Base-by-base conservation (phyloP, 2,888 invertebrate species). In the Pollenia angustigena region DNA sequence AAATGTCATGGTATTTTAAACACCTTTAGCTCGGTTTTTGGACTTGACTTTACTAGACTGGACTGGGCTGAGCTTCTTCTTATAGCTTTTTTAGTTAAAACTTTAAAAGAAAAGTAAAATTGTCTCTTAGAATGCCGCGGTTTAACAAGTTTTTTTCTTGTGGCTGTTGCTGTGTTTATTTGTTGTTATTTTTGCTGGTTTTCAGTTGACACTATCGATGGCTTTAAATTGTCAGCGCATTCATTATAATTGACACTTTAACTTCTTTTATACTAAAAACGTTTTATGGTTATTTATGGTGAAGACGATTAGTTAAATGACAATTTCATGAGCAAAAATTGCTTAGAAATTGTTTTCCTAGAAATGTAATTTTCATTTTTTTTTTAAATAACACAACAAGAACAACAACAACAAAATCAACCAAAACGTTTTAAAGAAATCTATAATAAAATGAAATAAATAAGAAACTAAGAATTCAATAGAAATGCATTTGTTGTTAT, bases 191-290 rank as follows among this genome's bases (percentile, higher is more conserved):
- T 60, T 79, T 78, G 87, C 52, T 74, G 72, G 58, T 84, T 79
- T 74, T 54, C 60, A 79, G 72, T 86, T 84, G 85, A 84, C 88
- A 82, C 88, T 86, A 88, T 86, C 88, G 88, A 88, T 88, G 86
- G 89, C 86, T 85, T 87, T 80, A 88, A 88, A 88, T 87, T 89
- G 89, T 88, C 89, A 87, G 88, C 85, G 88, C 85, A 89, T 89
- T 89, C 89, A 88, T 88, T 89, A 89, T 89, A 89, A 89, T 89
- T 88, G 89, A 89, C 88, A 88, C 87, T 82, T 82, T 81, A 84
- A 84, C 84, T 84, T 87, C 86, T 84, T 76, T 81, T 81, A 83
- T 83, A 75, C 79, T 84, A 81, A 87, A 81, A 87, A 81, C 87
- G 72, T 84, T 87, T 87, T 84, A 84, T 81, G 87, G 87, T 87